Percentiles rank a stretch among this genome's conserved stretches.
These are phyloP conservation scores for Noctua janthina DNA, from an alignment of 2,888 invertebrate genomes.

Conservation along the genomic window DNA sequence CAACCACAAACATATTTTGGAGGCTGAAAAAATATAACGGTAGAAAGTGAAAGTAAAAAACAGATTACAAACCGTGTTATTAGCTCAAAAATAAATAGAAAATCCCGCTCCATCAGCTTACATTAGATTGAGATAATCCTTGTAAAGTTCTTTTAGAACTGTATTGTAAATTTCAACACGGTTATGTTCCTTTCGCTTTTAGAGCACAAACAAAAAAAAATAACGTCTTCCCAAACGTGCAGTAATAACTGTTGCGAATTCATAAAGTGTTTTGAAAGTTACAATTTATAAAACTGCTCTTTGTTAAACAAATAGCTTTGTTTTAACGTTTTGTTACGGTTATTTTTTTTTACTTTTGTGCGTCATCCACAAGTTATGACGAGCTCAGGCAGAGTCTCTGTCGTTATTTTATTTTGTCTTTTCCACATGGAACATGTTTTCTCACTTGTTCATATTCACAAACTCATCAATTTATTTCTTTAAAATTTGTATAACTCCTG, in stretches of 20 bases:
- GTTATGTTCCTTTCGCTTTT: conserved; percentile 11
- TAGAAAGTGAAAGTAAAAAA: background rate
- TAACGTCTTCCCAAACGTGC: conserved; percentile 14
- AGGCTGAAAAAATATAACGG: background rate
- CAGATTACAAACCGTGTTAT: background rate
- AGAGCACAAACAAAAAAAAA: background rate
- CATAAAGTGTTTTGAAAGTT: conserved; percentile 1
- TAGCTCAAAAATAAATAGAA: background rate
- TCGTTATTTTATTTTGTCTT: conserved; percentile 3
- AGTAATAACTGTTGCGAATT: conserved; percentile 15
- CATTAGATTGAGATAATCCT: background rate
- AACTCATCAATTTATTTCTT: background rate
- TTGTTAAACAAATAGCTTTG: background rate
- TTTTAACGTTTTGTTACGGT: background rate
- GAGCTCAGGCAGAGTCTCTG: background rate
- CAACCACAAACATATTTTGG: background rate
- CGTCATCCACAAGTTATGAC: conserved; percentile 11
- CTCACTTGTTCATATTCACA: background rate
- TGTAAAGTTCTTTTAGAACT: conserved; percentile 2
- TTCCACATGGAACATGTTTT: background rate
- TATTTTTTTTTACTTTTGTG: background rate
- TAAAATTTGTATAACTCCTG: background rate
- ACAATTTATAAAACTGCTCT: background rate
- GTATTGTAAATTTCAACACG: conserved; percentile 15
- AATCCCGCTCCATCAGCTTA: background rate